Conservation (phyloP, 2,888 invertebrate species). For the Eupithecia abbreviata region DNA sequence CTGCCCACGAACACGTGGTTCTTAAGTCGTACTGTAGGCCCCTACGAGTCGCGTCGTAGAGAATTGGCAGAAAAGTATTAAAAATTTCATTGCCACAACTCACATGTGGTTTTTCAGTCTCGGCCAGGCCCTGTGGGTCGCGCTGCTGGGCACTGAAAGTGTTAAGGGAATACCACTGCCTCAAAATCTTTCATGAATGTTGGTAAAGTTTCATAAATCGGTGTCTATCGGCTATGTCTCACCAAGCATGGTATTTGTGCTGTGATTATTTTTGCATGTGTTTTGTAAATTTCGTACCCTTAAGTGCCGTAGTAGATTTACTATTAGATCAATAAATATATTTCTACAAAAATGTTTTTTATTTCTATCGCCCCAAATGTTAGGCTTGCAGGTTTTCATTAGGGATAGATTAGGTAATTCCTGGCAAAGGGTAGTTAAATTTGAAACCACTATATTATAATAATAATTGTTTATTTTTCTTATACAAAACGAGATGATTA, state of each 20-base stretch:
- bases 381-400: background rate
- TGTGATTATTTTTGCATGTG: background rate
- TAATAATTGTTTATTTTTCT: slow-evolving; percentile 63
- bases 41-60: no score
- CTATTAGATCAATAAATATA: background rate
- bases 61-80: no score
- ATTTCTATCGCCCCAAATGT: background rate
- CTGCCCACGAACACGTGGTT: no score
- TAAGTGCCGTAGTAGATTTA: slow-evolving; percentile 2
- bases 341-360: background rate
- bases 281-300: background rate
- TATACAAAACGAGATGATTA: slow-evolving; percentile 61
- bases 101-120: no score
- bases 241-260: slow-evolving; percentile 2
- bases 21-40: no score
- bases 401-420: background rate
- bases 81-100: no score
- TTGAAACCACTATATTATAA: slow-evolving; percentile 33
- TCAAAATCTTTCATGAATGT: background rate
- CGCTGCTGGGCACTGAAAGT: no score
- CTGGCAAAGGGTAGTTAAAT: slow-evolving; percentile 8
- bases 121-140: no score
- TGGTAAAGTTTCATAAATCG: background rate
- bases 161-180: no score
- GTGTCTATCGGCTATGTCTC: background rate